Base-by-base conservation (phyloP, 2,888 invertebrate genomes). In the Tachina grossa region DNA sequence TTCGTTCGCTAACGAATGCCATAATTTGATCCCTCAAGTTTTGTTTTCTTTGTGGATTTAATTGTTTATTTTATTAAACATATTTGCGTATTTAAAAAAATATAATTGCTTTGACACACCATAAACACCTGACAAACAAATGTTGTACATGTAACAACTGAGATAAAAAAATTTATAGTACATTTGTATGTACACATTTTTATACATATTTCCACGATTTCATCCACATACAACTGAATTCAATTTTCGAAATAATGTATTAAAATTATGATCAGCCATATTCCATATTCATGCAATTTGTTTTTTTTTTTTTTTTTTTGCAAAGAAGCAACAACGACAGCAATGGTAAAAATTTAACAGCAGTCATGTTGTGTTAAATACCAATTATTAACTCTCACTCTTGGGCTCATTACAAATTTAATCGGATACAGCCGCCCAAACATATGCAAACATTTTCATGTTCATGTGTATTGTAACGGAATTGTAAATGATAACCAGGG, bases 321-420 rank as follows among this genome's bases (percentile, higher is more conserved):
- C 31, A 31, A 31, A 31, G 61, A 75, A 59, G 31, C 2, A 31
- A 43, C 19, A 69, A 10, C 11, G 51, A 43, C 9, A 65, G 43
- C 39, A 16, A 6, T 0, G 1, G 13, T n/a, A 13, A 66, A n/a
- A n/a, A 66, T 31, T 43, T 13, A 55, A 43, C 16, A 59, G 31
- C 45, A 72, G 74, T 45, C 81, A 82, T 63, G 82, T 82, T 85
- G 85, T 82, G 82, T 85, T 85, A 85, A 85, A 85, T 85, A 76
- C 72, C 83, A 85, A 85, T 85, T 82, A 85, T 85, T 83, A 83
- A 85, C 69, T 85, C 81, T 66, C 45, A 59, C 71, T 72, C 51
- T 66, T 76, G 16, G 16, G 45, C 77, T 81, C 68, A 77, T 81
- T 77, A 74, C 68, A 63, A 68, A 76, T 59, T 84, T 85, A 81